These are phyloP conservation scores for Epistrophella euchroma DNA, from an alignment of 2,888 invertebrate species.

Conservation along the genomic window DNA sequence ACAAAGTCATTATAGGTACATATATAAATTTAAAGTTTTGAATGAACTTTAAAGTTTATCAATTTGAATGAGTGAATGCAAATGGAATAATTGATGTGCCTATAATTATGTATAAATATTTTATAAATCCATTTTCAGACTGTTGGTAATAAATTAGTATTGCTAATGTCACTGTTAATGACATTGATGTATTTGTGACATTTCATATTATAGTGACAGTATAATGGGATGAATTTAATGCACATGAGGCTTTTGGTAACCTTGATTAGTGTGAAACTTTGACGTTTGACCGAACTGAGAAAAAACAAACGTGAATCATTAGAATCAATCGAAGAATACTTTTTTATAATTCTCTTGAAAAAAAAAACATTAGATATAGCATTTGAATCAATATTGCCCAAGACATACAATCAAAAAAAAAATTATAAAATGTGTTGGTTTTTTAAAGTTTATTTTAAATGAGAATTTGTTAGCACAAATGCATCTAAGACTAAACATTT, in stretches of 20 bases:
- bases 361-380: background rate
- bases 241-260: background rate
- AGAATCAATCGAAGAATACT: background rate
- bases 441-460: background rate
- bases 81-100: conserved; percentile 6
- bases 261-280: background rate
- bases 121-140: background rate
- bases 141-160: background rate
- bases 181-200: conserved; percentile 12
- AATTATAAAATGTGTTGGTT: background rate
- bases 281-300: background rate
- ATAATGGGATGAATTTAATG: background rate
- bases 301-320: background rate
- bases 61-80: background rate
- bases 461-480: background rate
- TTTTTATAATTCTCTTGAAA: background rate
- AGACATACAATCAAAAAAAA: too few relatives aligned
- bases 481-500: background rate
- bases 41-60: background rate
- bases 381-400: background rate
- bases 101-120: too few relatives aligned
- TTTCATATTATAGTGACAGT: background rate
- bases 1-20: conserved; percentile 5
- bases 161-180: conserved; percentile 3
- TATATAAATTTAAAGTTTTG: background rate